Conservation (phyloP, 1,140 invertebrate species). For the Nomia melanderi region DNA sequence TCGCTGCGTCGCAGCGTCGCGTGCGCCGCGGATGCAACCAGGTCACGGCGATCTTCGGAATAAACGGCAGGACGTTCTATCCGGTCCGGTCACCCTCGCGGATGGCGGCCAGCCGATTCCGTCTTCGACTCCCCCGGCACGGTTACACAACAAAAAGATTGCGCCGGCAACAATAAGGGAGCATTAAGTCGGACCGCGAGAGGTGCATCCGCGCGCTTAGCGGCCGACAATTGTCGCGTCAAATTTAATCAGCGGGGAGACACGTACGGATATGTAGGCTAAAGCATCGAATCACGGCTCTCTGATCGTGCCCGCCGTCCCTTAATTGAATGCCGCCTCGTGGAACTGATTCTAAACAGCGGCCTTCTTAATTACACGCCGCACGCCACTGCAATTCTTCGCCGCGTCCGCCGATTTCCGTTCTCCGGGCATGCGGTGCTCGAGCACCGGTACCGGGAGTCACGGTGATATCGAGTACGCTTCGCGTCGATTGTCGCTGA, state of each 20-base stretch:
- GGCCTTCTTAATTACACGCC: neutral
- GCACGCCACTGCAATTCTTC: neutral
- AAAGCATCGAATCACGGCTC: conserved; percentile 58
- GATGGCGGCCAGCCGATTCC: neutral
- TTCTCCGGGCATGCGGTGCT: too few species aligned
- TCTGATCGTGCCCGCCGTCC: conserved; percentile 15
- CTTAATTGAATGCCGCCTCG: neutral
- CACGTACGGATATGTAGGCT: conserved; percentile 63
- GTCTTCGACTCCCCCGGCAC: neutral
- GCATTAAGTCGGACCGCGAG: conserved; percentile 46
- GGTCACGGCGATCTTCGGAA: too few species aligned
- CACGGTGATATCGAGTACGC: too few species aligned
- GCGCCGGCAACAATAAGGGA: conserved; percentile 30
- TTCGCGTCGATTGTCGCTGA: too few species aligned
- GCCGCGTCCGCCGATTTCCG: neutral
- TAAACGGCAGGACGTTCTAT: too few species aligned
- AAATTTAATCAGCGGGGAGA: conserved; percentile 70
- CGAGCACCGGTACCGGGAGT: too few species aligned
- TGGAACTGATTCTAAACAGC: neutral
- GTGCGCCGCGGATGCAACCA: too few species aligned
- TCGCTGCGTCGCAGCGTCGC: too few species aligned
- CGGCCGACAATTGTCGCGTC: conserved; percentile 72
- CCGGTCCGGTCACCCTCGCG: too few species aligned
- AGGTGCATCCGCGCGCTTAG: conserved; percentile 59
- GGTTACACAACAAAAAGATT: conserved; percentile 51